Evolutionary conservation across 2,888 invertebrate genomes (phyloP).

Genomic region (Lepidochitona cinerea): DNA sequence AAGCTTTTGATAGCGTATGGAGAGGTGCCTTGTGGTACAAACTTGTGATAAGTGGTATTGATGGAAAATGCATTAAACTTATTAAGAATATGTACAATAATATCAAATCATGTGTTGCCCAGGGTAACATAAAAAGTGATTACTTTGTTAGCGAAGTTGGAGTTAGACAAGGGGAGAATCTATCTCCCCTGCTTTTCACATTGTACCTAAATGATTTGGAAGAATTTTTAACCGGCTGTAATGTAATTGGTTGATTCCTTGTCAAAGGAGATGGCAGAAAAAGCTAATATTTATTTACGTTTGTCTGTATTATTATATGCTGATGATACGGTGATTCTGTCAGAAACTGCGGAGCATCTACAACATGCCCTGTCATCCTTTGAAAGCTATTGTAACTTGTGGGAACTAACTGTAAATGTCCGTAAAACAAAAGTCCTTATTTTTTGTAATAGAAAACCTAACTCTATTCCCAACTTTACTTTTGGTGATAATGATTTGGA

Average conservation of each 20-base stretch:
- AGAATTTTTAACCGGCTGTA: not conserved
- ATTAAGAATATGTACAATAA: not conserved
- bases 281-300: not conserved
- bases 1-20: constrained; percentile 6
- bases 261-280: not conserved
- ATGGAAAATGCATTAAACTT: not conserved
- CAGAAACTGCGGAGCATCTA: constrained; percentile 4
- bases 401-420: constrained; percentile 12
- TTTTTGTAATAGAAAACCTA: too few species aligned
- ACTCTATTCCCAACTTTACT: too few species aligned
- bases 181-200: not conserved
- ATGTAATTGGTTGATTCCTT: not conserved
- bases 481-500: too few species aligned
- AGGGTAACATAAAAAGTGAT: not conserved
- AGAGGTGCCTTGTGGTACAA: not conserved
- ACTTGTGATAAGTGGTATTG: not conserved
- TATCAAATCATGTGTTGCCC: not conserved
- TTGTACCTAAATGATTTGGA: not conserved
- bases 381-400: constrained; percentile 6
- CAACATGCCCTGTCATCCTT: constrained; percentile 9
- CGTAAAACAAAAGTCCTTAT: too few species aligned
- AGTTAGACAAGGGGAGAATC: not conserved
- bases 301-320: constrained; percentile 9
- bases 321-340: constrained; percentile 1
- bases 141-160: not conserved